phyloP scores from a whole-genome alignment of 1,140 invertebrate species.

The Pseudomyrmex dendroicus region DNA sequence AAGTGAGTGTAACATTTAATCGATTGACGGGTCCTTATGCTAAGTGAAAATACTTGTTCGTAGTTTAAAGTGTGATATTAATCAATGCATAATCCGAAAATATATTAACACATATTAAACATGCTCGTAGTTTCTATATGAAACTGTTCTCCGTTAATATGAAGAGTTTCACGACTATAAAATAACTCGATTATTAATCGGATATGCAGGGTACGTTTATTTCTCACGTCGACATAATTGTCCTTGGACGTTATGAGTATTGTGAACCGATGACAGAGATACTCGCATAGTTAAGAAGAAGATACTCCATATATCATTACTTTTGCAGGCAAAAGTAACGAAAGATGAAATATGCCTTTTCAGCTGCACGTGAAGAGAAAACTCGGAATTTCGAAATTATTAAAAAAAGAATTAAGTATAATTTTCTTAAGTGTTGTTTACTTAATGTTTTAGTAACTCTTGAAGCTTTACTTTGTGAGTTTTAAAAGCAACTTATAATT shows the following conservation, averaged over 20 bases:
- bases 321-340: conserved; percentile 70
- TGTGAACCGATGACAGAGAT: conserved; percentile 19
- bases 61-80: conserved; percentile 59
- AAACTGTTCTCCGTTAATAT: conserved; percentile 28
- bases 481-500: too few species aligned
- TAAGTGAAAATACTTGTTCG: conserved; percentile 48
- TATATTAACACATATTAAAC: conserved; percentile 31
- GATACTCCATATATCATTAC: conserved; percentile 55
- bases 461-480: too few species aligned
- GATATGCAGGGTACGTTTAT: conserved; percentile 54
- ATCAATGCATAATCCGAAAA: conserved; percentile 54
- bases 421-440: too few species aligned
- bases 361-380: conserved; percentile 14
- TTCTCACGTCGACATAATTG: conserved; percentile 43
- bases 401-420: neutral
- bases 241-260: neutral
- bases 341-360: conserved; percentile 42
- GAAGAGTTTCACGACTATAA: conserved; percentile 2
- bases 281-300: neutral
- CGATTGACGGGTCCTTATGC: conserved; percentile 1
- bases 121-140: conserved; percentile 18
- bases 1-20: conserved; percentile 25
- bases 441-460: too few species aligned
- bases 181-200: conserved; percentile 39
- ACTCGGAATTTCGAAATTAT: conserved; percentile 4